These are phyloP conservation scores for Stegana nigrithorax DNA, from an alignment of 2,888 invertebrate genomes.

Conservation along the genomic window DNA sequence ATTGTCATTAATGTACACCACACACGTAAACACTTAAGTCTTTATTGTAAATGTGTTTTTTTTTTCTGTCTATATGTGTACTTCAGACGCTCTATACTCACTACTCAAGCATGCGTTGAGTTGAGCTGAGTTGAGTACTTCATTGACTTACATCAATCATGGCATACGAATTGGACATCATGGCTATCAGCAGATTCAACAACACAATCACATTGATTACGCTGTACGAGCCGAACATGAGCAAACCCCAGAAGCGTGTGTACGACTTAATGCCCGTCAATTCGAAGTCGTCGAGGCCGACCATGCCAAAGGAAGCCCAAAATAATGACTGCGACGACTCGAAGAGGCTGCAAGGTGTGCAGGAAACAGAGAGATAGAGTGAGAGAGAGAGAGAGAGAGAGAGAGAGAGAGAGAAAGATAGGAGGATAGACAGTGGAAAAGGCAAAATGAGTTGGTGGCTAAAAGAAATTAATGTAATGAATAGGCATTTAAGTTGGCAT, in stretches of 20 bases:
- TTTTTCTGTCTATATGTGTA: background rate
- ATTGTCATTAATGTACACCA: constrained; percentile 4
- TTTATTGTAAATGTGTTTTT: too few species aligned
- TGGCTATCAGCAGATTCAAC: constrained; percentile 93
- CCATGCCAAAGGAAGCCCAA: constrained; percentile 96
- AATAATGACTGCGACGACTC: constrained; percentile 95
- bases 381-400: background rate
- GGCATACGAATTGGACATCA: constrained; percentile 98
- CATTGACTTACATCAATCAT: constrained; percentile 83
- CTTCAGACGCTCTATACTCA: background rate
- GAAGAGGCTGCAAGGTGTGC: constrained; percentile 76
- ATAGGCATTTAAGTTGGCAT: constrained; percentile 23
- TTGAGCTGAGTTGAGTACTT: background rate
- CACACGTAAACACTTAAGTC: constrained; percentile 5
- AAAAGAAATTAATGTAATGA: constrained; percentile 34
- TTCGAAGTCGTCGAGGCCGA: constrained; percentile 89
- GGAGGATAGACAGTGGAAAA: too few species aligned
- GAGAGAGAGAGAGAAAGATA: background rate
- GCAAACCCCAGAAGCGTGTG: constrained; percentile 93
- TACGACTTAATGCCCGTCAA: constrained; percentile 88
- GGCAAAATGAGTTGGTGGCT: constrained; percentile 1
- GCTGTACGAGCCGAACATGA: constrained; percentile 96
- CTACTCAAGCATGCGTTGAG: background rate
- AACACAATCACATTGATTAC: constrained; percentile 95
- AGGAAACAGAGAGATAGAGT: background rate